Base-by-base conservation (phyloP, 2,888 invertebrate species). In the Agrochola macilenta region DNA sequence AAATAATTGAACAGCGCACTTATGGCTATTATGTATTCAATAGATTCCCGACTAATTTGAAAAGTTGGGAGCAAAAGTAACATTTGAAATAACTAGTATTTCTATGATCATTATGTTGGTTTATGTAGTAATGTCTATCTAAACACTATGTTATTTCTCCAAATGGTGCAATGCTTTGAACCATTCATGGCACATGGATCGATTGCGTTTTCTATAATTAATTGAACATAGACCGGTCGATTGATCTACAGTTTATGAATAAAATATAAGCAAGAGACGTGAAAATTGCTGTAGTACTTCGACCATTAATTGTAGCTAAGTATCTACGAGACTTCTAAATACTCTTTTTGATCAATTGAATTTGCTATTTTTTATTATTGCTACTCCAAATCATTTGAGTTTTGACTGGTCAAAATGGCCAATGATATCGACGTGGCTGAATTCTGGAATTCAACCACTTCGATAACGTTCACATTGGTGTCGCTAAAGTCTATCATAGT, bases 201-300 rank as follows among this genome's bases (percentile, higher is more conserved):
- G 49, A 49, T 69, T 12, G 9, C 9, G 17, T 17, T 68, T n/a
- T 20, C n/a, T 49, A 66, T 66, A 17, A n/a, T 71, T 46, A 70
- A 35, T 23, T 46, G n/a, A 14, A 63, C 9, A 20, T 46, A 65
- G 39, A 23, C 43, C 26, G 39, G 4, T n/a, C 12, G 17, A 12
- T 30, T n/a, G n/a, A 20, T 8, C 17, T 74, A 43, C n/a, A 17
- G n/a, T 14, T 58, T 54, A 30, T 46, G 12, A 43, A 58, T 74
- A 43, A 46, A 58, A 49, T 49, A 49, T 49, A 5, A 20, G 57
- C 23, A 11, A 17, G 43, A 0, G 11, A 35, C n/a, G 49, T 49
- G 12, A 35, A 71, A 69, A 49, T 43, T 17, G 9, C 30, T 72
- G 20, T 12, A 14, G 70, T 35, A 72, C 9, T 71, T 35, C 49